Conservation (phyloP, 2,797 vertebrate species). For the Taeniopygia guttata region DNA sequence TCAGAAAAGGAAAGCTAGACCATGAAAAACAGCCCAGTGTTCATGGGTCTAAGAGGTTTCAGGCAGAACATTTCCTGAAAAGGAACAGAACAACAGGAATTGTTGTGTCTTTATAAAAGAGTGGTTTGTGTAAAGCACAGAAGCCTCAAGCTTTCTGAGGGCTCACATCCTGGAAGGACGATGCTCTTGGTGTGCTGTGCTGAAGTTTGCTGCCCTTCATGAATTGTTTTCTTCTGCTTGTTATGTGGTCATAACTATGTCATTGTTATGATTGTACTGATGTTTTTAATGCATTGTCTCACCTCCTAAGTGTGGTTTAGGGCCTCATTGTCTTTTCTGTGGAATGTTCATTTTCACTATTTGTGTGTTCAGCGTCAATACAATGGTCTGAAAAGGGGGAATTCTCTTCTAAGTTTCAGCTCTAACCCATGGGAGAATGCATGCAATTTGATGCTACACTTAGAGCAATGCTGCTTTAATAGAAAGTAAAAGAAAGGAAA, state of each 20-base stretch:
- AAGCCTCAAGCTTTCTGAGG: neutral
- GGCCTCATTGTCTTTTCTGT: neutral
- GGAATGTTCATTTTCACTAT: neutral
- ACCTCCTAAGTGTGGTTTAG: neutral
- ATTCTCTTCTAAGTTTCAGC: neutral
- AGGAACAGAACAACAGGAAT: neutral
- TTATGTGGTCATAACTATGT: neutral
- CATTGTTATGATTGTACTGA: neutral
- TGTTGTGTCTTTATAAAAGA: neutral
- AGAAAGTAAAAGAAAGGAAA: neutral
- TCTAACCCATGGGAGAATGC: fast-evolving
- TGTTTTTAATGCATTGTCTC: neutral
- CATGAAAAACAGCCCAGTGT: neutral
- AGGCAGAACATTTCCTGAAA: neutral
- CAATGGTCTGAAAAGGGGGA: neutral
- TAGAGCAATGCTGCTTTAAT: neutral
- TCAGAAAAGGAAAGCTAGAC: neutral
- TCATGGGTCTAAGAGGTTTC: neutral
- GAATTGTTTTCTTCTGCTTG: neutral
- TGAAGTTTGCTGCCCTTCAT: neutral
- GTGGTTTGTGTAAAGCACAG: neutral
- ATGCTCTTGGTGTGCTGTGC: neutral
- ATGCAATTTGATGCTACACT: neutral
- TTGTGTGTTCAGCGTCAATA: neutral
- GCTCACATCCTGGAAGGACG: neutral